Percentiles rank a stretch among this genome's conserved stretches.
Conservation (phyloP, 2,888 invertebrate species). For the Xiphydria camelus region DNA sequence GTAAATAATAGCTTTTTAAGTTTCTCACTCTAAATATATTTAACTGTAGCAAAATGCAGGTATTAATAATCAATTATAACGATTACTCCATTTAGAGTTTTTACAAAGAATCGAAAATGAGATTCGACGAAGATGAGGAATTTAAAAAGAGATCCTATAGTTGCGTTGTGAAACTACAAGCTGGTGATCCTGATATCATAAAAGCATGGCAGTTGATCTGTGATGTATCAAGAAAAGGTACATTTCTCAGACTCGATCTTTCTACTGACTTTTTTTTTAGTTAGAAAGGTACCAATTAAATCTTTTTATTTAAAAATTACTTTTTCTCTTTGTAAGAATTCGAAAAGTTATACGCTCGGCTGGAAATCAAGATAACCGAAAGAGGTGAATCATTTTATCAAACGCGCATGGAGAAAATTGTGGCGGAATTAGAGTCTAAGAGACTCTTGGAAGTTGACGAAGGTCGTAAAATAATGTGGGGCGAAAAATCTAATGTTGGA, state of each 20-base stretch:
- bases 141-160: slow-evolving; percentile 94
- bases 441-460: slow-evolving; percentile 79
- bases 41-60: too few species aligned
- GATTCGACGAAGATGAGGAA: slow-evolving; percentile 90
- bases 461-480: slow-evolving; percentile 85
- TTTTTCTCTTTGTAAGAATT: too few species aligned
- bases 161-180: slow-evolving; percentile 91
- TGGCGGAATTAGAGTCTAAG: slow-evolving; percentile 72
- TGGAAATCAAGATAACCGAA: slow-evolving; percentile 77
- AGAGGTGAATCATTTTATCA: slow-evolving; percentile 98
- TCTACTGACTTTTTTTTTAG: too few species aligned
- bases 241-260: too few species aligned
- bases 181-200: slow-evolving; percentile 77
- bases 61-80: too few species aligned
- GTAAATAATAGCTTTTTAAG: slow-evolving; percentile 30
- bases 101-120: slow-evolving; percentile 85
- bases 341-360: slow-evolving; percentile 83
- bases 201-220: slow-evolving; percentile 97
- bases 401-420: slow-evolving; percentile 80
- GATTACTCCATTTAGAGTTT: too few species aligned
- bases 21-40: too few species aligned
- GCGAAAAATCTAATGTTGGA: slow-evolving; percentile 65
- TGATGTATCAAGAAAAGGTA: slow-evolving; percentile 84
- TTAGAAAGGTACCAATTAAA: too few species aligned
- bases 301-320: too few species aligned